These are phyloP conservation scores for Phalloptychus januarius DNA, from an alignment of 2,797 vertebrate species.

Conservation along the genomic window DNA sequence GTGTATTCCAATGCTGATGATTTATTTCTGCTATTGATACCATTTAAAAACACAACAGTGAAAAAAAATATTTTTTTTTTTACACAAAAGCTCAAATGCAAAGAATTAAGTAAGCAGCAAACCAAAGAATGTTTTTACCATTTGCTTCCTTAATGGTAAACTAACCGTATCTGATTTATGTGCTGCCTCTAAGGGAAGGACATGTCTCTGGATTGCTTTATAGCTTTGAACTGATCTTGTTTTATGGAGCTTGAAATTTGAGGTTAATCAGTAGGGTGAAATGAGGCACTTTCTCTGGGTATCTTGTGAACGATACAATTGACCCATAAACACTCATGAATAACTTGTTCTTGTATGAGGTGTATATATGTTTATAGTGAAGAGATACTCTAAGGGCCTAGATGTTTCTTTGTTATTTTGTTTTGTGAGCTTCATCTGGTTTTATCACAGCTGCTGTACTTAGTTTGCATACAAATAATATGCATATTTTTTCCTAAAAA, in stretches of 20 bases:
- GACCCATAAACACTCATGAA: conserved; percentile 48
- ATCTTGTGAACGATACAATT: conserved; percentile 44
- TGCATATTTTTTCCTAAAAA: neutral
- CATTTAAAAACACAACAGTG: conserved; percentile 10
- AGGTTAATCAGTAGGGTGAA: conserved; percentile 63
- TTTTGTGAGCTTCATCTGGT: conserved; percentile 4
- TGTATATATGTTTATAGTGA: conserved; percentile 5
- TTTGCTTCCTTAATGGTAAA: conserved; percentile 28
- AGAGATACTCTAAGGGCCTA: conserved; percentile 11
- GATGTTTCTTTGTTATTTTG: conserved; percentile 7
- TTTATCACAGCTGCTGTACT: neutral
- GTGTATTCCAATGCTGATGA: conserved; percentile 15
- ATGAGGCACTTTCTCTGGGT: conserved; percentile 59
- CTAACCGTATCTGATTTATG: conserved; percentile 46
- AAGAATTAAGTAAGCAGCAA: conserved; percentile 27
- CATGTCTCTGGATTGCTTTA: conserved; percentile 46
- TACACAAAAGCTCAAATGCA: conserved; percentile 5
- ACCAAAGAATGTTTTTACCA: conserved; percentile 29
- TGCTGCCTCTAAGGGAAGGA: conserved; percentile 38
- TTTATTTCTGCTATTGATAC: conserved; percentile 22
- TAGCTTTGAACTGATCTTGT: conserved; percentile 51
- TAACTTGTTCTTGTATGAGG: conserved; percentile 3
- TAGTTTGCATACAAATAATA: neutral
- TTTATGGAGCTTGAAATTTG: conserved; percentile 64
- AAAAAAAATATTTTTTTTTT: conserved; percentile 1